A percentile compares a stretch with the other conserved stretches of the same genome.
These are phyloP conservation scores for Micromesistius poutassou DNA, from an alignment of 2,797 vertebrate species.

Conservation along the genomic window DNA sequence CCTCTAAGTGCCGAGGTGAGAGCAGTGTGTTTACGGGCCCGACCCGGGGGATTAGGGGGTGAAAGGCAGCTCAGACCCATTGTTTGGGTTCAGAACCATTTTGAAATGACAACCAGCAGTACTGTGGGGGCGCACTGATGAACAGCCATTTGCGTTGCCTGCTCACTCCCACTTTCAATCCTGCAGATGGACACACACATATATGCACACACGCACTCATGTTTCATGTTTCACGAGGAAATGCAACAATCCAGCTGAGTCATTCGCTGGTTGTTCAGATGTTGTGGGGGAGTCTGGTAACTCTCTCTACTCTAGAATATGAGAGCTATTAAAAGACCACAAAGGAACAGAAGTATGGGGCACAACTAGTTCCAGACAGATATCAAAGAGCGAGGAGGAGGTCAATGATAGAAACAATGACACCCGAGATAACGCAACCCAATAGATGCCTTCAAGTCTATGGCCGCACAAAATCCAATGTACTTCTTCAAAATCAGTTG, in stretches of 20 bases:
- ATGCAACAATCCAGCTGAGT: constrained; percentile 21
- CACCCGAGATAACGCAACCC: not conserved
- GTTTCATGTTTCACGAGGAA: constrained; percentile 40
- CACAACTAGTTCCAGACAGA: not conserved
- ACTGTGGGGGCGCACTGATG: constrained; percentile 31
- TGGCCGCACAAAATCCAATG: not conserved
- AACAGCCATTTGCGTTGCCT: constrained; percentile 36
- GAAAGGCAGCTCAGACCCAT: constrained; percentile 34
- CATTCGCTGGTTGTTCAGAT: constrained; percentile 19
- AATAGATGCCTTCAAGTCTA: not conserved
- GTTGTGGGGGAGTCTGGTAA: constrained; percentile 4
- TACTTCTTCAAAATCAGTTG: not conserved
- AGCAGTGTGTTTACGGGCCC: constrained; percentile 53
- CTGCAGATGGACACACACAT: constrained; percentile 5
- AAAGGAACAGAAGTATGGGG: not conserved
- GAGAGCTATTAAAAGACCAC: constrained; percentile 5
- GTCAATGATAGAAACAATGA: not conserved
- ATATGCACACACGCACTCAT: not conserved
- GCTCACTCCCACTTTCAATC: constrained; percentile 2
- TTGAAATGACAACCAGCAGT: constrained; percentile 49
- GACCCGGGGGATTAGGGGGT: constrained; percentile 30
- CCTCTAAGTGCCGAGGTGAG: constrained; percentile 37
- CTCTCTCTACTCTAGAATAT: constrained; percentile 13
- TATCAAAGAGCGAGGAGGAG: not conserved
- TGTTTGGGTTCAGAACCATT: constrained; percentile 39